Evolutionary conservation across 2,797 vertebrate species (phyloP).

Genomic region (Scarus forsteni): DNA sequence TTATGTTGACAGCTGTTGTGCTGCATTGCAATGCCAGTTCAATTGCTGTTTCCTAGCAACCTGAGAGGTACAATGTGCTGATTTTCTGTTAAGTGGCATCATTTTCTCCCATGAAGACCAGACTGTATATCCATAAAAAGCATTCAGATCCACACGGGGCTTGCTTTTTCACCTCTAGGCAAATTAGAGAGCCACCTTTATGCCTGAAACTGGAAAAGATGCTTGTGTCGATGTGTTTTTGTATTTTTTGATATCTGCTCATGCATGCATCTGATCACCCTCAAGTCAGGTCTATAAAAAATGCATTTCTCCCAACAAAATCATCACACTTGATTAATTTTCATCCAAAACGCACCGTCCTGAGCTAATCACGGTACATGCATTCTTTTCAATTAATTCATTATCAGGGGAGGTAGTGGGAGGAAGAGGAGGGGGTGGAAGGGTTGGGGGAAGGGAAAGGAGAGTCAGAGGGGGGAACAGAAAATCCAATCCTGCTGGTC

Average conservation of each 20-base stretch:
- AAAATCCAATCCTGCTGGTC: constrained; percentile 76
- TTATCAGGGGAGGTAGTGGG: constrained; percentile 70
- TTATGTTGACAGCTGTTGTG: constrained; percentile 85
- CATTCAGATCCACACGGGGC: constrained; percentile 37
- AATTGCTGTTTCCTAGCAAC: constrained; percentile 89
- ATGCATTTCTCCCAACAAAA: constrained; percentile 41
- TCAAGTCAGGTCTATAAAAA: constrained; percentile 12
- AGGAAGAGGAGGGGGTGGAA: constrained; percentile 29
- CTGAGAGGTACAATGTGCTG: constrained; percentile 78
- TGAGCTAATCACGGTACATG: constrained; percentile 77
- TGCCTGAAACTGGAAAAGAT: constrained; percentile 11
- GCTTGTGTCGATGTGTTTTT: constrained; percentile 17
- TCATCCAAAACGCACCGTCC: constrained; percentile 58
- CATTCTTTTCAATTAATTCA: constrained; percentile 82
- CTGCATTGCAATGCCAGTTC: constrained; percentile 83
- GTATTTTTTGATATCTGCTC: constrained; percentile 22
- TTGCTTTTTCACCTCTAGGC: constrained; percentile 30
- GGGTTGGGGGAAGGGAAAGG: constrained; percentile 51
- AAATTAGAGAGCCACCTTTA: background rate
- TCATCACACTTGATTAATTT: constrained; percentile 72
- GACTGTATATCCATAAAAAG: constrained; percentile 47
- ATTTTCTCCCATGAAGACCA: constrained; percentile 55
- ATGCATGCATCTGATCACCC: constrained; percentile 26
- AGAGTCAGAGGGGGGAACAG: constrained; percentile 57
- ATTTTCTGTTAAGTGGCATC: constrained; percentile 79